These are phyloP conservation scores for Triplophysa tibetana DNA, from an alignment of 2,113 vertebrate species.

Conservation along the genomic window DNA sequence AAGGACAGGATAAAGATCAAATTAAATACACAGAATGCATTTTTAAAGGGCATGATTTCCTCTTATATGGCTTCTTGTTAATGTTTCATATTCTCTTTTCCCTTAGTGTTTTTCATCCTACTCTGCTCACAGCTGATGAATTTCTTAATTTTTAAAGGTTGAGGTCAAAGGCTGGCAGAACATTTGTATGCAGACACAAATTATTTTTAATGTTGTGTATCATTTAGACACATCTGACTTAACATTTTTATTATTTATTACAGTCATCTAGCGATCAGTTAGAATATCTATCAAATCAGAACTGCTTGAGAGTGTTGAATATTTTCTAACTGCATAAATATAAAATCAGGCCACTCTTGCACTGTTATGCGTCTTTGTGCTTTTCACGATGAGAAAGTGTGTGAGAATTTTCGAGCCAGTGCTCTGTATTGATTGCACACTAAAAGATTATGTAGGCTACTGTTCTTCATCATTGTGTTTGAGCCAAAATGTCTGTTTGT, in stretches of 20 bases:
- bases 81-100: neutral
- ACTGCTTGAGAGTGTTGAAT: too few species aligned
- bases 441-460: neutral
- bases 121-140: neutral
- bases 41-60: neutral
- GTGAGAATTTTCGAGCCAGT: constrained; percentile 6
- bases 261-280: neutral
- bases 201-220: neutral
- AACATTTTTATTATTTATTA: neutral
- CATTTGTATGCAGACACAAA: neutral
- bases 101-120: neutral
- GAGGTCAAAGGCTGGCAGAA: neutral
- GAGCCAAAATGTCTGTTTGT: constrained; percentile 32
- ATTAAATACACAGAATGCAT: constrained; percentile 3
- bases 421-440: constrained; percentile 23
- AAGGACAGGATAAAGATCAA: constrained; percentile 6
- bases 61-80: neutral
- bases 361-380: constrained; percentile 11
- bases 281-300: neutral
- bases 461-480: constrained; percentile 8
- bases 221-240: neutral
- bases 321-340: too few species aligned
- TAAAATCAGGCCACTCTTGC: constrained; percentile 3
- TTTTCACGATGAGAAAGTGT: constrained; percentile 9
- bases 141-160: neutral